Percentiles rank a stretch among this genome's conserved stretches.
Conservation (phyloP, 2,888 invertebrate genomes). For the Acrobasis consociella region DNA sequence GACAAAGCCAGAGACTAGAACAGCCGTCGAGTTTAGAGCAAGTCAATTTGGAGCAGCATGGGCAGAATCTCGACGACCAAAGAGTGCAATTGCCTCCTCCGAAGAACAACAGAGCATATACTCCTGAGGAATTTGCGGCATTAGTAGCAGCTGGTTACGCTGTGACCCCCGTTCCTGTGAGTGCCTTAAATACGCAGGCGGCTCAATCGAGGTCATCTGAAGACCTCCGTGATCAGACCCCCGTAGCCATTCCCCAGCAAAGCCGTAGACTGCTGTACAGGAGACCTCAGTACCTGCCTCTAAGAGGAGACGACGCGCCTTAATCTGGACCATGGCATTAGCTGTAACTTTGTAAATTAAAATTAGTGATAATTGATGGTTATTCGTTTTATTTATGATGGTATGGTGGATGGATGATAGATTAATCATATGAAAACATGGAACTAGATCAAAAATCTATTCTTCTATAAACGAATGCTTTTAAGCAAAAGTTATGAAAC, state of each 20-base stretch:
- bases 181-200: slow-evolving; percentile 51
- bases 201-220: slow-evolving; percentile 69
- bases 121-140: slow-evolving; percentile 77
- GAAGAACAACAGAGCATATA: slow-evolving; percentile 76
- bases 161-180: slow-evolving; percentile 76
- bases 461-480: too few species aligned
- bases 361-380: slow-evolving; percentile 55
- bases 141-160: slow-evolving; percentile 76
- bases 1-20: slow-evolving; percentile 37
- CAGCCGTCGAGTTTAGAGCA: slow-evolving; percentile 38
- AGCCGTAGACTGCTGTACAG: slow-evolving; percentile 50
- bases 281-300: slow-evolving; percentile 72
- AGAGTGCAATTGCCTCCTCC: slow-evolving; percentile 74
- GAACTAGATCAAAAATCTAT: too few species aligned
- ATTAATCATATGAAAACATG: too few species aligned
- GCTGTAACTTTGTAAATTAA: slow-evolving; percentile 58
- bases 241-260: slow-evolving; percentile 37
- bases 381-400: slow-evolving; percentile 38
- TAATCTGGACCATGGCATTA: slow-evolving; percentile 63
- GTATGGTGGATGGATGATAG: too few species aligned
- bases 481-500: too few species aligned
- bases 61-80: slow-evolving; percentile 64
- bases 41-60: slow-evolving; percentile 44
- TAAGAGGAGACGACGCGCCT: slow-evolving; percentile 75
- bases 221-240: slow-evolving; percentile 41